phyloP scores from a whole-genome alignment of 2,113 vertebrate genomes.

The Vireo altiloquus region DNA sequence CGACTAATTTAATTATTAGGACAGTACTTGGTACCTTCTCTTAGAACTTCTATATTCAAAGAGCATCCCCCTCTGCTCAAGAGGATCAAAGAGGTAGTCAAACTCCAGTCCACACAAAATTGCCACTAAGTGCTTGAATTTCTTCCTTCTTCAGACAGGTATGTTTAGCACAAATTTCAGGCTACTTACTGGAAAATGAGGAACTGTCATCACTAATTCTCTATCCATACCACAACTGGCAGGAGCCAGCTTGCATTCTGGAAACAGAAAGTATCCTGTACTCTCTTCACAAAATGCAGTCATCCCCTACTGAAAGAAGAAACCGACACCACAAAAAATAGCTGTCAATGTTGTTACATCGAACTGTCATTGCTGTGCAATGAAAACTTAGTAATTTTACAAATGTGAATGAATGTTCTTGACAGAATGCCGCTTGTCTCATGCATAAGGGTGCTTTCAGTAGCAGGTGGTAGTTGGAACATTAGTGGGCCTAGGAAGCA shows the following conservation, averaged over 20 bases:
- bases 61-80: not conserved
- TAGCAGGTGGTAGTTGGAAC: not conserved
- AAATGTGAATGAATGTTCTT: not conserved
- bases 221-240: conserved; percentile 66
- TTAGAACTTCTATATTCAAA: not conserved
- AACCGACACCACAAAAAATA: not conserved
- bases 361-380: not conserved
- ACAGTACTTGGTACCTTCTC: not conserved
- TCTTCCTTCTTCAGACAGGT: not conserved
- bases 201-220: conserved; percentile 77
- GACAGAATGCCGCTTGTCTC: not conserved
- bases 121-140: not conserved
- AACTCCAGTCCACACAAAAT: not conserved
- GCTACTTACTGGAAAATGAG: conserved; percentile 74
- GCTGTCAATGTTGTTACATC: not conserved
- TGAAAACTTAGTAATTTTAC: not conserved
- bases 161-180: not conserved
- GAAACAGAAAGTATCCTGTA: conserved; percentile 77
- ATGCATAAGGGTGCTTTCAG: not conserved
- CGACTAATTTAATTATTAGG: not conserved
- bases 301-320: conserved; percentile 58
- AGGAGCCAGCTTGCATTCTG: conserved; percentile 75
- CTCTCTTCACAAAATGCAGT: conserved; percentile 76
- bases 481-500: not conserved
- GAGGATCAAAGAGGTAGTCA: not conserved